Conservation (phyloP, 2,113 vertebrate species). For the Nasalis larvatus region DNA sequence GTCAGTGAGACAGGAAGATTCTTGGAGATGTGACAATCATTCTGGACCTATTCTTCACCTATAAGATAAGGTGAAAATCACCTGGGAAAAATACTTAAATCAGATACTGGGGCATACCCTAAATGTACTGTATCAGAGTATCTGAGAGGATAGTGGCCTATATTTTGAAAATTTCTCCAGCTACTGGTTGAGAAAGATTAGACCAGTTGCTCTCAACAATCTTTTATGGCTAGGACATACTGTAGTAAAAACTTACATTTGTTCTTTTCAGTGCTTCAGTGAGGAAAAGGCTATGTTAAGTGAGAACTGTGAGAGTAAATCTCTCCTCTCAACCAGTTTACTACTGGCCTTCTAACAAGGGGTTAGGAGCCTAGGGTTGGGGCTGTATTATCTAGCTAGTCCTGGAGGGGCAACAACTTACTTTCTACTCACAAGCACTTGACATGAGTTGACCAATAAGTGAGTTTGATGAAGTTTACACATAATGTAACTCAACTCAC, state of each 20-base stretch:
- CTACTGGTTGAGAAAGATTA: not conserved
- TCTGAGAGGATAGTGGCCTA: not conserved
- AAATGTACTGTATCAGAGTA: not conserved
- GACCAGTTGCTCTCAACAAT: not conserved
- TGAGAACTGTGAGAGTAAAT: not conserved
- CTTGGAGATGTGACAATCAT: not conserved
- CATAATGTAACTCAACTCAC: not conserved
- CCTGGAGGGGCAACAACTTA: not conserved
- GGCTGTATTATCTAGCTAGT: not conserved
- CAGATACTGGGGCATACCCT: not conserved
- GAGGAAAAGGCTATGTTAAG: not conserved
- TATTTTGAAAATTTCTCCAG: not conserved
- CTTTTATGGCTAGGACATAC: not conserved
- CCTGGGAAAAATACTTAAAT: not conserved
- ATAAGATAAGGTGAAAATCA: not conserved
- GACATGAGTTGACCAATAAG: not conserved
- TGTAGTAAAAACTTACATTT: not conserved
- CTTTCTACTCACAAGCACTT: not conserved
- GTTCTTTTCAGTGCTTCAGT: not conserved
- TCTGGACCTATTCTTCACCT: not conserved
- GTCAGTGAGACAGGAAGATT: not conserved
- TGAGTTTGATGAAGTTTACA: not conserved
- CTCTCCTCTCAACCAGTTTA: not conserved
- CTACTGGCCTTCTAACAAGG: not conserved
- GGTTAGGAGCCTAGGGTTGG: not conserved